Percentiles rank a stretch among this genome's conserved stretches.
phyloP scores from a whole-genome alignment of 2,888 invertebrate genomes.

The Pterostichus niger region DNA sequence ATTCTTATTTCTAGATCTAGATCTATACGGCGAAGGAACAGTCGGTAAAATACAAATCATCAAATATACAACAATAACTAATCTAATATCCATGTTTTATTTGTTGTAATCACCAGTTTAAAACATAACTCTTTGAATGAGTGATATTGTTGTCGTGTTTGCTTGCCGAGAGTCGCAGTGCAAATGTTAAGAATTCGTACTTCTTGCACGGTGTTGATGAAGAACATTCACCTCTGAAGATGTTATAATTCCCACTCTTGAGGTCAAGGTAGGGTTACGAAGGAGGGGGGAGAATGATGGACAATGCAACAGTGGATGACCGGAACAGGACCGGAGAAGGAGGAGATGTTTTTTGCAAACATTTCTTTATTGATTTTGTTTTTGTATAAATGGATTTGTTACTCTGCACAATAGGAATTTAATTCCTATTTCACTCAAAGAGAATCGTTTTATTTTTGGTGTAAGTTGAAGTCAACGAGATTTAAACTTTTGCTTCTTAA shows the following conservation, averaged over 20 bases:
- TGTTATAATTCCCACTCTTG: slow-evolving; percentile 18
- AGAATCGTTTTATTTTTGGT: no score
- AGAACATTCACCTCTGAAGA: slow-evolving; percentile 45
- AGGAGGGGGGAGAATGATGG: not conserved
- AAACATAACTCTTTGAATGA: no score
- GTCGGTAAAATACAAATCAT: slow-evolving; percentile 40
- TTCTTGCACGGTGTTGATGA: slow-evolving; percentile 25
- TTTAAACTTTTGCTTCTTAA: no score
- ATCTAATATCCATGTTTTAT: slow-evolving; percentile 28
- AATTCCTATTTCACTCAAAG: no score
- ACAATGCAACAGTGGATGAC: slow-evolving; percentile 7
- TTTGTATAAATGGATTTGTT: no score
- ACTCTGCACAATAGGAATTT: no score
- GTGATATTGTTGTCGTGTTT: not conserved
- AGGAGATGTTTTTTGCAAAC: not conserved
- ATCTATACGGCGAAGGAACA: slow-evolving; percentile 52
- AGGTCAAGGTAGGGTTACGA: slow-evolving; percentile 17
- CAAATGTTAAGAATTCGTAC: slow-evolving; percentile 32
- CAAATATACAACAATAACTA: slow-evolving; percentile 45
- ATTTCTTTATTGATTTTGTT: no score
- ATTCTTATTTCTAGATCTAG: slow-evolving; percentile 61
- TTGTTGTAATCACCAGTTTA: no score
- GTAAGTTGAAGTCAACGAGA: no score
- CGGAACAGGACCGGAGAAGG: not conserved
- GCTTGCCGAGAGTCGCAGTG: not conserved